These are phyloP conservation scores for Karalla daura DNA, from an alignment of 2,797 vertebrate genomes.

Conservation along the genomic window DNA sequence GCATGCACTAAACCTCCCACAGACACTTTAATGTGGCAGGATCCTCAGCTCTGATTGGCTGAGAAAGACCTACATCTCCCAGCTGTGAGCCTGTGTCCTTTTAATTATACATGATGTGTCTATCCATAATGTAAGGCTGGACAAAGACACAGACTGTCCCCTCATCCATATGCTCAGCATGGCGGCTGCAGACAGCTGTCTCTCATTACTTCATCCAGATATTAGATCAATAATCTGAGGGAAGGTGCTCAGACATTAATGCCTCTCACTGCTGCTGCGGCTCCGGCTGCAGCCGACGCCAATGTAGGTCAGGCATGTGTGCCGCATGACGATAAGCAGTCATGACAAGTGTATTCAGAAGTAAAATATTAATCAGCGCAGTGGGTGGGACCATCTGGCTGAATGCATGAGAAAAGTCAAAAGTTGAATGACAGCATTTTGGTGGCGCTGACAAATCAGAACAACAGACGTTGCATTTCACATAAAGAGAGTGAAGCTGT, in stretches of 20 bases:
- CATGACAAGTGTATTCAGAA: conserved; percentile 74
- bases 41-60: conserved; percentile 23
- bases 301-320: conserved; percentile 76
- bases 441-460: neutral
- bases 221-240: conserved; percentile 30
- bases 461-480: neutral
- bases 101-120: conserved; percentile 67
- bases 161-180: conserved; percentile 19
- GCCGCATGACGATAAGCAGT: conserved; percentile 58
- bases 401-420: conserved; percentile 56
- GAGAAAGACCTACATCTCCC: conserved; percentile 14
- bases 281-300: conserved; percentile 30
- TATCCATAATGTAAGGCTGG: conserved; percentile 55
- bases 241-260: conserved; percentile 20
- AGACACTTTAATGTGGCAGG: neutral
- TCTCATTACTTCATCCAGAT: conserved; percentile 20
- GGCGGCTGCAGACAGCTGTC: conserved; percentile 14
- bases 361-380: conserved; percentile 78
- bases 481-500: neutral
- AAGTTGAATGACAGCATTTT: conserved; percentile 22
- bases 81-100: conserved; percentile 36
- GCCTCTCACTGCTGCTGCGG: conserved; percentile 25
- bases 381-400: conserved; percentile 69
- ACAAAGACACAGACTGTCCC: conserved; percentile 27
- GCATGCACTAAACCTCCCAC: neutral